Conservation (phyloP, 2,797 vertebrate species). For the Labroides dimidiatus region DNA sequence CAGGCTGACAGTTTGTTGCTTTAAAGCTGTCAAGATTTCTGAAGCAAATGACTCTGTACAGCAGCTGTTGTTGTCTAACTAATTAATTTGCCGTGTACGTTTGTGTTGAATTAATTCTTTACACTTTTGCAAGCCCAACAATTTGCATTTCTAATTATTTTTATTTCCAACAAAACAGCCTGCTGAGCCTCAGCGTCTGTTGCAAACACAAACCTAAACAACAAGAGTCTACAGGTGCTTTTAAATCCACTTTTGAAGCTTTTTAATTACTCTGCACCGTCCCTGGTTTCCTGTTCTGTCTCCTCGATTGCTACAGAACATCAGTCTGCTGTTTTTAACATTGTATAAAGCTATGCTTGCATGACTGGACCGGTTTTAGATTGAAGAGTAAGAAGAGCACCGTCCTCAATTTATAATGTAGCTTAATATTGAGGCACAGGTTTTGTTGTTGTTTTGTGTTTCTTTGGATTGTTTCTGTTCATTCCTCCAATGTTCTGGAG, state of each 20-base stretch:
- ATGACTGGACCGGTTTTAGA: constrained; percentile 10
- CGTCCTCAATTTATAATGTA: too few relatives aligned
- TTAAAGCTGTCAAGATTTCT: constrained; percentile 72
- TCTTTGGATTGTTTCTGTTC: not conserved
- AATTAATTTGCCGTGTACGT: constrained; percentile 72
- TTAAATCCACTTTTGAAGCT: constrained; percentile 61
- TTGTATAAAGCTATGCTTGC: not conserved
- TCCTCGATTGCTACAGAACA: constrained; percentile 27
- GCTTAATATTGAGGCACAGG: too few relatives aligned
- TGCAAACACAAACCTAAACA: constrained; percentile 35
- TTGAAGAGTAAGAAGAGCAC: constrained; percentile 5
- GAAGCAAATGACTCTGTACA: constrained; percentile 63
- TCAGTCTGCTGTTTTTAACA: constrained; percentile 35
- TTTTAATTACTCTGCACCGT: constrained; percentile 58
- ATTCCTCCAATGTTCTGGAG: constrained; percentile 14
- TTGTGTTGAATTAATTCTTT: constrained; percentile 71
- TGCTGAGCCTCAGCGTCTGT: constrained; percentile 32
- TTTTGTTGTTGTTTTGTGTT: constrained; percentile 14
- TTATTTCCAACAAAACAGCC: constrained; percentile 57
- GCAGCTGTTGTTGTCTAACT: constrained; percentile 71
- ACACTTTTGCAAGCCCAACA: constrained; percentile 64
- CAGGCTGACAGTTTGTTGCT: constrained; percentile 64
- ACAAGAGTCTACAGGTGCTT: constrained; percentile 67
- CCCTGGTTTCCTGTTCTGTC: constrained; percentile 39
- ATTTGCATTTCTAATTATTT: constrained; percentile 77